Evolutionary conservation across 2,888 invertebrate genomes (phyloP).

Genomic region (Dexiosoma caninum): DNA sequence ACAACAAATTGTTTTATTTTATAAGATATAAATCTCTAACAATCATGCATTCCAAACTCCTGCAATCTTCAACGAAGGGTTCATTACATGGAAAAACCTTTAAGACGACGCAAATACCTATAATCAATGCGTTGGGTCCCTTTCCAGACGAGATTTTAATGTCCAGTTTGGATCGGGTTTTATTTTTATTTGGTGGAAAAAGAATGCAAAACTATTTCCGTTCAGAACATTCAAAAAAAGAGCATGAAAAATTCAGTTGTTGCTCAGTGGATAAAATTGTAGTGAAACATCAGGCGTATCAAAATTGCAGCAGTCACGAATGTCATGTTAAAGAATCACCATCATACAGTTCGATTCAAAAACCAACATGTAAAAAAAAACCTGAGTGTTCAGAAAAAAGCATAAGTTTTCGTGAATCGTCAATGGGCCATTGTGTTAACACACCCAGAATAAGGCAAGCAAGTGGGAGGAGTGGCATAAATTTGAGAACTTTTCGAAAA

Average conservation of each 20-base stretch:
- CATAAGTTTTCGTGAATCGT: background rate
- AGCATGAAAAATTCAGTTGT: slow-evolving; percentile 35
- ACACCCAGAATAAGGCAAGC: slow-evolving; percentile 4
- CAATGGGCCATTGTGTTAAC: background rate
- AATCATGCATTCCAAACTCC: slow-evolving; percentile 9
- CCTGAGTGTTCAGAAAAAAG: background rate
- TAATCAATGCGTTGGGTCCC: slow-evolving; percentile 67
- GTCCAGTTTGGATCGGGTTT: slow-evolving; percentile 68
- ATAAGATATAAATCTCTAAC: background rate
- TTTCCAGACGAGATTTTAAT: slow-evolving; percentile 73
- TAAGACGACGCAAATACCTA: slow-evolving; percentile 50
- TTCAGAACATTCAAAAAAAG: background rate
- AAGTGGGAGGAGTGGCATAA: background rate
- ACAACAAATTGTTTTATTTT: slow-evolving; percentile 1
- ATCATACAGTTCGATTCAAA: slow-evolving; percentile 33
- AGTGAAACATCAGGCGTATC: slow-evolving; percentile 7
- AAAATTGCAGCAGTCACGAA: slow-evolving; percentile 11
- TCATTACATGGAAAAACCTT: slow-evolving; percentile 48
- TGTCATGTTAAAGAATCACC: background rate
- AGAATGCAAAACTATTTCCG: slow-evolving; percentile 49
- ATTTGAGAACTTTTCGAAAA: slow-evolving; percentile 51
- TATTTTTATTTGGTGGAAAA: slow-evolving; percentile 67
- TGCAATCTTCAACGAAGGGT: slow-evolving; percentile 23
- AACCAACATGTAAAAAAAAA: slow-evolving; percentile 34
- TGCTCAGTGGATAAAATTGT: slow-evolving; percentile 15